Conservation (phyloP, 2,797 vertebrate species). For the Neostethus bicornis region DNA sequence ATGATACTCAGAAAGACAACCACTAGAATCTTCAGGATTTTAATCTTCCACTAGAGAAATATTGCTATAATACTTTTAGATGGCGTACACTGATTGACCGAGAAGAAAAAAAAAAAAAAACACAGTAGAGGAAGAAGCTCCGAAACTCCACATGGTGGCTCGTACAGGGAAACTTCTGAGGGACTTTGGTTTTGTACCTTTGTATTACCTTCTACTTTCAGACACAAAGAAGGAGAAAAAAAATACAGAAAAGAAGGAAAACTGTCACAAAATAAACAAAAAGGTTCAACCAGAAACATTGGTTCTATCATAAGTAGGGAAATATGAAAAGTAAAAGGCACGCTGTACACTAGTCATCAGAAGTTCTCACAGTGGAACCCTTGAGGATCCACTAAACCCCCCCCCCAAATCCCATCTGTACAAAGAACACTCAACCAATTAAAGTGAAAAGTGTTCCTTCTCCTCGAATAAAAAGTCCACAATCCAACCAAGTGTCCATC, state of each 20-base stretch:
- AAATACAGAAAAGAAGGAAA: constrained; percentile 29
- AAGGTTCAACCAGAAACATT: constrained; percentile 56
- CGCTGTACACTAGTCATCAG: constrained; percentile 87
- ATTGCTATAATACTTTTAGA: constrained; percentile 97
- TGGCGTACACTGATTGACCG: constrained; percentile 82
- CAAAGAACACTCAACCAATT: constrained; percentile 82
- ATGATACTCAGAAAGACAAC: constrained; percentile 79
- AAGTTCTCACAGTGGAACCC: constrained; percentile 57
- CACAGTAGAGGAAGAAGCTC: constrained; percentile 73
- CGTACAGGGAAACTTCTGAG: constrained; percentile 82
- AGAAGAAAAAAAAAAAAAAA: constrained; percentile 49
- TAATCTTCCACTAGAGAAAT: constrained; percentile 85
- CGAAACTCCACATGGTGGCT: constrained; percentile 78
- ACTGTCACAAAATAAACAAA: constrained; percentile 50
- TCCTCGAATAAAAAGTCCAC: constrained; percentile 54
- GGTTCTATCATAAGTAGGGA: constrained; percentile 72
- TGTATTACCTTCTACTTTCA: constrained; percentile 79
- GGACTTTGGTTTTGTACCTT: constrained; percentile 94
- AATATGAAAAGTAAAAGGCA: constrained; percentile 86
- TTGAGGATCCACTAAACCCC: constrained; percentile 78
- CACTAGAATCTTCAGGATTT: constrained; percentile 79
- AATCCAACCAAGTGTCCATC: constrained; percentile 57
- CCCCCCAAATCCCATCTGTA: constrained; percentile 86
- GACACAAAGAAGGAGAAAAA: constrained; percentile 35
- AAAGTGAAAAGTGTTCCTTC: constrained; percentile 71